Conservation (phyloP, 2,888 invertebrate genomes). For the Agrochola circellaris region DNA sequence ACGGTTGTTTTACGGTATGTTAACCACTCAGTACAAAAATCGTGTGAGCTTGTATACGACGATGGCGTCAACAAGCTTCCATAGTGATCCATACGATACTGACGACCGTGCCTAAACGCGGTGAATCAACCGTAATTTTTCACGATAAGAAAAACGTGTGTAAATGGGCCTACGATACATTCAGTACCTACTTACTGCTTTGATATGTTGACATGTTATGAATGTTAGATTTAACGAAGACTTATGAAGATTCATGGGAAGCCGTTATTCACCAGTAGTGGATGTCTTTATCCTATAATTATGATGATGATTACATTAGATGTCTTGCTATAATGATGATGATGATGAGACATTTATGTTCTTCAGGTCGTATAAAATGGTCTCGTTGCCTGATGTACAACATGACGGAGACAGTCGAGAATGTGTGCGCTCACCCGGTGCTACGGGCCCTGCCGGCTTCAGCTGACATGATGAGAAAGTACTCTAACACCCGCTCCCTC, state of each 20-base stretch:
- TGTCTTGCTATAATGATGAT: background rate
- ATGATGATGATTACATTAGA: background rate
- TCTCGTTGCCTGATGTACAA: slow-evolving; percentile 95
- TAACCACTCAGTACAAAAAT: too few relatives aligned
- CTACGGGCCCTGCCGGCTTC: slow-evolving; percentile 93
- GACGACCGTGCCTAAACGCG: too few relatives aligned
- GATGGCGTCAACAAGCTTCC: too few relatives aligned
- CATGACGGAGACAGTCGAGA: slow-evolving; percentile 95
- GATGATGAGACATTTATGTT: background rate
- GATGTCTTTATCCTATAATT: background rate
- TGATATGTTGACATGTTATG: too few relatives aligned
- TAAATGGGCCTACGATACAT: background rate
- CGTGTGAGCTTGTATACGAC: too few relatives aligned
- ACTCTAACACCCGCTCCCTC: slow-evolving; percentile 93
- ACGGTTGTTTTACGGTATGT: too few relatives aligned
- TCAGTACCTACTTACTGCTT: background rate
- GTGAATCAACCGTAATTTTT: too few relatives aligned
- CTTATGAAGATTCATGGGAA: background rate
- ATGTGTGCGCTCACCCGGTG: slow-evolving; percentile 94
- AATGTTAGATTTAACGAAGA: too few relatives aligned
- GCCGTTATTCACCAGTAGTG: background rate
- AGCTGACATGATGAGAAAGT: slow-evolving; percentile 93
- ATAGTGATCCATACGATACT: too few relatives aligned
- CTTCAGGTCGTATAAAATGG: slow-evolving; percentile 94
- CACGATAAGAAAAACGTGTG: too few relatives aligned